Conservation (phyloP, 2,888 invertebrate genomes). For the Rotaria socialis region DNA sequence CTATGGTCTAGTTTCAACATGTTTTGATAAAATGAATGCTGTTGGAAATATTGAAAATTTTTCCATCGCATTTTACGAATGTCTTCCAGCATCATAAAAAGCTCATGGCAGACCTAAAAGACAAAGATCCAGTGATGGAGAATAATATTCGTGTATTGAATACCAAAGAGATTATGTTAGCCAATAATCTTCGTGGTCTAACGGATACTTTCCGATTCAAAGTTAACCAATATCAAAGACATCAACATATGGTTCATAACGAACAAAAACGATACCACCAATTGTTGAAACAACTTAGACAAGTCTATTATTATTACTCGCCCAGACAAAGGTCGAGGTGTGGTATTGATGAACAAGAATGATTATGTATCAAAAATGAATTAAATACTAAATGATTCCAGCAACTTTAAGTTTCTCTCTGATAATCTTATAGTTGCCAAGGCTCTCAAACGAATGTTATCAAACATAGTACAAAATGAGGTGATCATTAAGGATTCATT, state of each 20-base stretch:
- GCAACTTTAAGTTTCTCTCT: too few relatives aligned
- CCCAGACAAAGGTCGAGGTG: neutral
- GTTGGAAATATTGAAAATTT: neutral
- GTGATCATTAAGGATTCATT: neutral
- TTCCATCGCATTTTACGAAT: neutral
- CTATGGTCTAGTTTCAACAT: neutral
- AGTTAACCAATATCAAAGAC: neutral
- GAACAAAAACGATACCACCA: neutral
- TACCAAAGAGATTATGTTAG: neutral
- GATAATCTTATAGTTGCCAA: too few relatives aligned
- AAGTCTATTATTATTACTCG: neutral
- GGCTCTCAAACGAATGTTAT: neutral
- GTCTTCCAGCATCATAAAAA: neutral
- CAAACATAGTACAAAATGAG: too few relatives aligned
- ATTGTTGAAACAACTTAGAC: neutral
- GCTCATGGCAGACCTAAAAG: neutral
- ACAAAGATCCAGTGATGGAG: neutral
- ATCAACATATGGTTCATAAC: neutral
- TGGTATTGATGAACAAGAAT: neutral
- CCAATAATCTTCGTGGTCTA: neutral
- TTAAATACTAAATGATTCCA: neutral
- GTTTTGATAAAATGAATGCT: neutral
- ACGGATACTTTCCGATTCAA: neutral
- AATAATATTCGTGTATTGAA: neutral
- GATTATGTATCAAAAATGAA: neutral